These are phyloP conservation scores for Poecilus cupreus DNA, from an alignment of 2,888 invertebrate genomes.

Conservation along the genomic window DNA sequence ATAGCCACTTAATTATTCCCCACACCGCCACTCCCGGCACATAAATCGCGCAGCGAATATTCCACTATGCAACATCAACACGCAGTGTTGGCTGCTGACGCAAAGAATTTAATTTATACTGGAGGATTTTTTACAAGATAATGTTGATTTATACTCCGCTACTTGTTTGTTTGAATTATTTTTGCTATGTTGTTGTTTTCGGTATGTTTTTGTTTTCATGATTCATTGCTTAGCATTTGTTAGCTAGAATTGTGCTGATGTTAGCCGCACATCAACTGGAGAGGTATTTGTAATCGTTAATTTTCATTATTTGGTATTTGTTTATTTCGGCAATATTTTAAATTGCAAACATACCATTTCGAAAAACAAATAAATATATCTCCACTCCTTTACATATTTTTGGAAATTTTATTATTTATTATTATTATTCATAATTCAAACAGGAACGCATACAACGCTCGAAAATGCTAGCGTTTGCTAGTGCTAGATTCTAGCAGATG, in stretches of 20 bases:
- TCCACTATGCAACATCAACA: neutral
- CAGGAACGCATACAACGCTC: too few relatives aligned
- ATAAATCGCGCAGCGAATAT: neutral
- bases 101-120: constrained; percentile 14
- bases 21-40: neutral
- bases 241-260: neutral
- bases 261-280: neutral
- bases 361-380: too few relatives aligned
- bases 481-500: too few relatives aligned
- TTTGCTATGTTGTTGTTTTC: constrained; percentile 27
- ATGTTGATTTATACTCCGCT: constrained; percentile 1
- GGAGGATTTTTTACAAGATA: constrained; percentile 31
- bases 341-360: too few relatives aligned
- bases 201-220: constrained; percentile 27
- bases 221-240: constrained; percentile 38
- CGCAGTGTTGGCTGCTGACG: neutral
- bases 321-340: too few relatives aligned
- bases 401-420: too few relatives aligned
- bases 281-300: neutral
- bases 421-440: too few relatives aligned
- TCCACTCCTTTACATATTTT: too few relatives aligned
- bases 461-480: too few relatives aligned
- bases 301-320: too few relatives aligned
- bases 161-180: constrained; percentile 8
- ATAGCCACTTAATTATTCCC: constrained; percentile 42